phyloP scores from a whole-genome alignment of 2,113 vertebrate species.

The Equus quagga region DNA sequence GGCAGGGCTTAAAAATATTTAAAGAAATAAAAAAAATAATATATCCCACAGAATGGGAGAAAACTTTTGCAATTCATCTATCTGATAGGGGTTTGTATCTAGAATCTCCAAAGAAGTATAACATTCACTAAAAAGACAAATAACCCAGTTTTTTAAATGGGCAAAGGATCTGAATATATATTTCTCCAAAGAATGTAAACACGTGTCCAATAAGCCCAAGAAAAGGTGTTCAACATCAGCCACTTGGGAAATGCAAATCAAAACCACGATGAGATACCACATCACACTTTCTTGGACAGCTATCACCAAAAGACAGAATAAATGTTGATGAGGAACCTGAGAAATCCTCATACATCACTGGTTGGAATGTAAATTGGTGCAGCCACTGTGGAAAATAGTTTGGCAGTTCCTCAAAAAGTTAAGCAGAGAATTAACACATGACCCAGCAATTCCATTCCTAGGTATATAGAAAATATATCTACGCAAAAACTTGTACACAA shows the following conservation, averaged over 20 bases:
- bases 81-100: neutral
- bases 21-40: neutral
- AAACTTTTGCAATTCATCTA: neutral
- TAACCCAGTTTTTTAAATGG: neutral
- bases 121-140: neutral
- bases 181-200: neutral
- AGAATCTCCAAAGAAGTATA: neutral
- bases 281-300: neutral
- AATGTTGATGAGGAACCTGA: neutral
- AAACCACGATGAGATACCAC: neutral
- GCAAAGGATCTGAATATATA: neutral
- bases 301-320: neutral
- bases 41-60: neutral
- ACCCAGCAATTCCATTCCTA: no score
- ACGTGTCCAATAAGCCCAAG: neutral
- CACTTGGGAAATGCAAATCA: neutral
- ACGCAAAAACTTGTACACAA: no score
- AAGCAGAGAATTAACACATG: no score
- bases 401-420: neutral
- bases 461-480: no score
- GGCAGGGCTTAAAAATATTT: neutral
- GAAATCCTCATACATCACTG: neutral
- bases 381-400: neutral
- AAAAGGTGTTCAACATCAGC: neutral
- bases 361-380: neutral